Evolutionary conservation across 1,140 invertebrate species (phyloP), one percentile per base, ranked within the genome.

Genomic region (Melipona quadrifasciata): DNA sequence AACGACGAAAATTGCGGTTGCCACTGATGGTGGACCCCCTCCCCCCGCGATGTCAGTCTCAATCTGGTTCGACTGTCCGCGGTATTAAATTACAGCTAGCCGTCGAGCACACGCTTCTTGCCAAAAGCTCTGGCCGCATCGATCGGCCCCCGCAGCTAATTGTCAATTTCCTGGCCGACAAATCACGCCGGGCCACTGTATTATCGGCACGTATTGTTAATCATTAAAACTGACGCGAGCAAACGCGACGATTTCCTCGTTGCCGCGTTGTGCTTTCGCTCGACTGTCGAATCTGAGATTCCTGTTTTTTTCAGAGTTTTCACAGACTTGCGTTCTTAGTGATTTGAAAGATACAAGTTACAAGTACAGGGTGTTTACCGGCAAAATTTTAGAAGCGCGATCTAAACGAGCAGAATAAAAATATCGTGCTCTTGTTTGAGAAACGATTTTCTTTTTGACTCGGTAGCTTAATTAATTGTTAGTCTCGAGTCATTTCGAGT

Each of bases 51-150:
- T 77, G 80, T 77, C 80, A 68, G 73, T 77, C 61, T 82, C 80
- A 77, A 82, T 82, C 73, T 77, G 80, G 19, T 47, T 68, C 61
- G 53, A 47, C 64, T 82, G 21, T n/a, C 1, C 71, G 47, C 58
- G 61, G 51, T 82, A 82, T 82, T 82, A 82, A 82, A 82, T 82
- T 82, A 82, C 80, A 68, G 21, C 17, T 34, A 76, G 55, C 73
- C 73, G 80, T 82, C 80, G 61, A 27, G n/a, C 61, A 57, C 80
- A 82, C 80, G 80, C 80, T 82, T 82, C 80, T 82, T 82, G 80
- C 80, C 80, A 82, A 82, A 82, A 76, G 80, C 80, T 82, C 73
- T 76, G 73, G 61, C 17, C 80, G 24, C 73, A 82, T 82, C 80
- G 80, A 77, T 77, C 80, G 80, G 31, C 31, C 31, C n/a, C 17